Percentiles rank a stretch among this genome's conserved stretches.
phyloP scores from a whole-genome alignment of 1,140 invertebrate genomes.

The Heliconius melpomene region DNA sequence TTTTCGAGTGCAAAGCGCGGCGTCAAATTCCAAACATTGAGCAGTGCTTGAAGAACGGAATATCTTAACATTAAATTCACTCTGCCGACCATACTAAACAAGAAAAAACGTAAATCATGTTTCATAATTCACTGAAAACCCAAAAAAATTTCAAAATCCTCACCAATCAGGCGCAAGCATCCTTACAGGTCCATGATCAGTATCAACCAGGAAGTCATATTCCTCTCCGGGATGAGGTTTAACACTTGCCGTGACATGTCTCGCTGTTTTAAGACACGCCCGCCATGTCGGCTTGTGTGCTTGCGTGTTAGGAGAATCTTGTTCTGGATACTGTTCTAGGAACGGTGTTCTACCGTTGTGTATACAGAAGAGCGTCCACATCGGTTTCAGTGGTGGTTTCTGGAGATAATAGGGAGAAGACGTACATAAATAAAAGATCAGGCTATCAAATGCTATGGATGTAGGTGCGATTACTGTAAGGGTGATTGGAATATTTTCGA shows the following conservation, averaged over 20 bases:
- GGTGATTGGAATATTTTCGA: too few relatives aligned
- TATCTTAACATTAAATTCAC: not conserved
- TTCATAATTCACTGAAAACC: too few relatives aligned
- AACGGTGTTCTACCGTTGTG: constrained; percentile 70
- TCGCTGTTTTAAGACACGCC: constrained; percentile 51
- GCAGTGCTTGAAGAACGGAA: too few relatives aligned
- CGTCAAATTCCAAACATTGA: too few relatives aligned
- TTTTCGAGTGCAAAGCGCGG: too few relatives aligned
- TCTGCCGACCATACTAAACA: not conserved
- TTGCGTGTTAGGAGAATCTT: constrained; percentile 47
- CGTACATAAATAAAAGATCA: too few relatives aligned
- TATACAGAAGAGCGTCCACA: constrained; percentile 72
- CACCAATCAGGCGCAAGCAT: constrained; percentile 74
- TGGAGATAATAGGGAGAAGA: constrained; percentile 30
- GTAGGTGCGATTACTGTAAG: too few relatives aligned
- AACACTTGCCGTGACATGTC: constrained; percentile 70
- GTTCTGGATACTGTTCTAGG: constrained; percentile 66
- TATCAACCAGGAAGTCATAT: constrained; percentile 69
- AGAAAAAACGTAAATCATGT: not conserved
- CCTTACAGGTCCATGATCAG: constrained; percentile 62
- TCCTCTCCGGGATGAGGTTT: constrained; percentile 55
- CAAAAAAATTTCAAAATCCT: constrained; percentile 21
- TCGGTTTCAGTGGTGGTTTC: constrained; percentile 65
- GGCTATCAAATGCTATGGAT: too few relatives aligned
- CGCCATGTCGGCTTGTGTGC: constrained; percentile 63